Evolutionary conservation across 1,140 invertebrate species (phyloP), one percentile per base, ranked within the genome.

Genomic region (Rhynchophorus ferrugineus): DNA sequence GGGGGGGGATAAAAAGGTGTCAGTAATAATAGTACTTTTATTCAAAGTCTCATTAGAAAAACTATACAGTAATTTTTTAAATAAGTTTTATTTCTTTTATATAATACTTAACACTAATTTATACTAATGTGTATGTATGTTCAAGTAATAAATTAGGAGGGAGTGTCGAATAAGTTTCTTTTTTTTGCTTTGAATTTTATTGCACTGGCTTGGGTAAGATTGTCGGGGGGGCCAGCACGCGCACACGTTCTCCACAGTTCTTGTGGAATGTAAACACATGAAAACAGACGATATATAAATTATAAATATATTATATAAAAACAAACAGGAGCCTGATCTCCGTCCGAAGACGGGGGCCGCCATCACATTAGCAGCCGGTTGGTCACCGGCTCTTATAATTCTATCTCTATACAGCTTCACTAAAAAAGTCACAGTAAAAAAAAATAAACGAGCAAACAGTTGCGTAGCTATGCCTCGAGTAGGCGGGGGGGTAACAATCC

Each of bases 251-350:
- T 63, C 64, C 60, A 64, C 65, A 64, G 49, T 55, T 43, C 48
- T 56, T 49, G 63, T 63, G 63, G 64, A 65, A 67, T 65, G 63
- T 64, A 56, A 61, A 66, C 65, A 67, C 61, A 65, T 62, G 63
- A 67, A 65, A 65, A 59, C 62, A 65, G 63, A 66, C 60, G 60
- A 67, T 61, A 61, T 60, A 67, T 67, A 67, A 67, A 67, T 67
- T 67, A 67, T 67, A 67, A 67, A 67, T 67, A 67, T 63, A 63
- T 63, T 61, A 62, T 64, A 61, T 61, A 61, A 63, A 63, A 64
- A 63, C 61, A 63, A 64, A 61, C 49, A 56, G 57, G 59, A 56
- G 56, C 41, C 34, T 43, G 35, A 21, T 44, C 42, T 46, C 11
- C 36, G 11, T 33, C 17, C 16, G 46, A 34, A 35, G n/a, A 42